phyloP scores from a whole-genome alignment of 2,113 vertebrate species.

The Stercorarius parasiticus region DNA sequence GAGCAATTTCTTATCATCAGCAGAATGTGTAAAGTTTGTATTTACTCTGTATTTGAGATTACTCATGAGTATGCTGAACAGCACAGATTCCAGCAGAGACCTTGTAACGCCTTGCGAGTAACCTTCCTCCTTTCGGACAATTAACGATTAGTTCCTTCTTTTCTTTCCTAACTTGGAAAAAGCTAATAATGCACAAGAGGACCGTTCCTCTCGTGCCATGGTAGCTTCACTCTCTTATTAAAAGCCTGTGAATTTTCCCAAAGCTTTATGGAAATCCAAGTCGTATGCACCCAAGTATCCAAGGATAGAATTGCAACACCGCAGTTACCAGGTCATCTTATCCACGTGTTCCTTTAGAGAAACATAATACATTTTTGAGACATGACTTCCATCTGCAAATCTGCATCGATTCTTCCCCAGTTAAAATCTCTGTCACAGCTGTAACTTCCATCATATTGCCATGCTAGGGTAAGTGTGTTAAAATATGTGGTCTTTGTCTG shows the following conservation, averaged over 20 bases:
- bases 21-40: background rate
- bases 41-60: background rate
- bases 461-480: background rate
- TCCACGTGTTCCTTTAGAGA: background rate
- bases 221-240: background rate
- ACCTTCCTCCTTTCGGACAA: background rate
- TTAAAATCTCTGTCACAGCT: conserved; percentile 15
- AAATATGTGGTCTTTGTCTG: background rate
- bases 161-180: background rate
- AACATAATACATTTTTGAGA: conserved; percentile 6
- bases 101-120: background rate
- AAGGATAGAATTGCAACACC: background rate
- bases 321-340: background rate
- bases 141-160: background rate
- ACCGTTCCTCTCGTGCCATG: background rate
- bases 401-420: background rate
- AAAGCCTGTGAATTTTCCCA: background rate
- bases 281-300: background rate
- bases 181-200: background rate
- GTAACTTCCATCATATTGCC: background rate
- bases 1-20: background rate
- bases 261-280: background rate
- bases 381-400: conserved; percentile 11
- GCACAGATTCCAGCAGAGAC: background rate
- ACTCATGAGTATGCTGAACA: background rate